Percentiles rank a stretch among this genome's conserved stretches.
Evolutionary conservation across 2,888 invertebrate genomes (phyloP).

Genomic region (Drosophila diplacantha): DNA sequence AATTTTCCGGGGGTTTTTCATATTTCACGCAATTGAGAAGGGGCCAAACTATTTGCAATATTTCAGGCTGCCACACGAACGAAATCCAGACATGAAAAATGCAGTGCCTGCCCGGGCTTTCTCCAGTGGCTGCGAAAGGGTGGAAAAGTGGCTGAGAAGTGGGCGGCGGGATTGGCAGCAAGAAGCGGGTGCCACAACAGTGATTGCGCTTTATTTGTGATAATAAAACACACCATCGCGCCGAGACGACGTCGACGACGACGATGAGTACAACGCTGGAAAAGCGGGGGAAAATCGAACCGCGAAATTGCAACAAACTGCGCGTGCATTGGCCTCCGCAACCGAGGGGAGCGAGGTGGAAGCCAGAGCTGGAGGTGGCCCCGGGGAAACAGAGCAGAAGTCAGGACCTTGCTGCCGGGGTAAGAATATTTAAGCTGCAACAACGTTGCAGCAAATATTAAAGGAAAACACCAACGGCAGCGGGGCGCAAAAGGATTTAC

Average conservation of each 20-base stretch:
- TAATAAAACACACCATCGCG: conserved; percentile 73
- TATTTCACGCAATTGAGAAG: conserved; percentile 63
- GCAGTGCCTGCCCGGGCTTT: conserved; percentile 28
- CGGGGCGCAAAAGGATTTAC: conserved; percentile 76
- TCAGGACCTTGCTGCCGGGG: conserved; percentile 54
- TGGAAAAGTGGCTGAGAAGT: conserved; percentile 9
- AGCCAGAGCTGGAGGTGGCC: neutral
- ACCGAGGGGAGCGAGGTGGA: conserved; percentile 15
- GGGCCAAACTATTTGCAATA: conserved; percentile 72
- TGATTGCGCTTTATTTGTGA: conserved; percentile 75
- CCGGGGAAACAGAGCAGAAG: conserved; percentile 54
- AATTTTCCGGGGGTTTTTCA: conserved; percentile 44
- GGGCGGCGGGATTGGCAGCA: conserved; percentile 19
- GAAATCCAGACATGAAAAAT: conserved; percentile 51
- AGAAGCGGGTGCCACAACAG: conserved; percentile 65
- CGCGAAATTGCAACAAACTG: conserved; percentile 69
- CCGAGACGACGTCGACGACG: conserved; percentile 40
- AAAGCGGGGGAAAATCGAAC: conserved; percentile 55
- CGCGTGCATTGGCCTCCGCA: conserved; percentile 64
- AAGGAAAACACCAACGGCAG: conserved; percentile 61
- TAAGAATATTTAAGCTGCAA: conserved; percentile 69
- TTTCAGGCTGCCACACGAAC: conserved; percentile 61
- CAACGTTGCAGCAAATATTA: conserved; percentile 68
- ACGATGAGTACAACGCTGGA: conserved; percentile 17
- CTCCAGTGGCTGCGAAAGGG: conserved; percentile 5